These are phyloP conservation scores for Drosophila pullipes DNA, from an alignment of 2,888 invertebrate species.

Conservation along the genomic window DNA sequence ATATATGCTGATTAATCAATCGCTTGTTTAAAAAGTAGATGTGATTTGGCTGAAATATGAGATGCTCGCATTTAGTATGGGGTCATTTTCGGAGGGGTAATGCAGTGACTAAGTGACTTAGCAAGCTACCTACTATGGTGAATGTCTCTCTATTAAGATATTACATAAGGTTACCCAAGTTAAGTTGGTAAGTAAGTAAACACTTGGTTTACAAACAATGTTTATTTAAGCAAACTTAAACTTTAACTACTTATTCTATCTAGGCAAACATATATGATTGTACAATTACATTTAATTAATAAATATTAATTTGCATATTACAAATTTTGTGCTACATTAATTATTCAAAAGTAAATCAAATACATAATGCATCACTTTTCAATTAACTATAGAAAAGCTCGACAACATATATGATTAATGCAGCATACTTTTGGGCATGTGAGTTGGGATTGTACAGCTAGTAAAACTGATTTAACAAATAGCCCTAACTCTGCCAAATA, in stretches of 20 bases:
- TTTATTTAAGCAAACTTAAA: background rate
- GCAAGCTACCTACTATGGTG: background rate
- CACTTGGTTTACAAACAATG: rapidly evolving
- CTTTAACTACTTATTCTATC: background rate
- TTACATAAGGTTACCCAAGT: background rate
- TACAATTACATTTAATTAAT: background rate
- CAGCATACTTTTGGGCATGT: background rate
- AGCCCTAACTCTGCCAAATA: background rate
- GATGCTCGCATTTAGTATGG: background rate
- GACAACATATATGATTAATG: background rate
- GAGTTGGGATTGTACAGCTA: background rate
- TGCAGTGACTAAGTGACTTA: background rate
- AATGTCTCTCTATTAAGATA: background rate
- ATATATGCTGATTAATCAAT: slow-evolving; percentile 24
- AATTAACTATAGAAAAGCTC: background rate
- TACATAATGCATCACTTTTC: background rate
- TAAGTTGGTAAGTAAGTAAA: background rate
- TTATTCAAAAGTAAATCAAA: background rate
- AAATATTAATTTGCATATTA: background rate
- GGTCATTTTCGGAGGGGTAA: background rate
- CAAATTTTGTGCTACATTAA: background rate
- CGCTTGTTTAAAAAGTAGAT: background rate
- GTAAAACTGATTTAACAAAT: background rate
- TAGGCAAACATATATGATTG: background rate
- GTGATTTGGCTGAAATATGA: background rate